A percentile compares a stretch with the other conserved stretches of the same genome.
Evolutionary conservation across 2,113 vertebrate genomes (phyloP).

Genomic region (Dasypus novemcinctus): DNA sequence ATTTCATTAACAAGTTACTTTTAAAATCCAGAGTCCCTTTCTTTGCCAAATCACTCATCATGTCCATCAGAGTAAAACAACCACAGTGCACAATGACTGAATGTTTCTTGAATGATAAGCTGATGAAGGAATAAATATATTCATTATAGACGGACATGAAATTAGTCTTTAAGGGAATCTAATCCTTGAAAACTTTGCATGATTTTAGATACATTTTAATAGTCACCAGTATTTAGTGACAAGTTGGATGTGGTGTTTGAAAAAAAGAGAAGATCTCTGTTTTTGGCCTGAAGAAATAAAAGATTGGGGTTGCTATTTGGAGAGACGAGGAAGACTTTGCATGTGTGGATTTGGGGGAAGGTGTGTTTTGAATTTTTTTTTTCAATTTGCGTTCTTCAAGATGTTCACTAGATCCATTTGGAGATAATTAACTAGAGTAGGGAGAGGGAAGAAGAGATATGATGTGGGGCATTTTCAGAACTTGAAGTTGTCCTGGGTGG

Average conservation of each 20-base stretch:
- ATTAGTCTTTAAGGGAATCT: neutral
- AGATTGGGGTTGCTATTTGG: neutral
- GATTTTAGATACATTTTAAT: neutral
- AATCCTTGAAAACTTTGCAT: neutral
- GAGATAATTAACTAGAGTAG: neutral
- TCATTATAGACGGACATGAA: neutral
- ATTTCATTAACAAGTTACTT: neutral
- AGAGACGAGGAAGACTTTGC: rapidly evolving
- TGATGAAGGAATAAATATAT: neutral
- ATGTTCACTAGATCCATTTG: neutral
- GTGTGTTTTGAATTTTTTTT: neutral
- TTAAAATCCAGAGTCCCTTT: neutral
- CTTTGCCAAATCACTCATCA: neutral
- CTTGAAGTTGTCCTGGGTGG: too few species aligned
- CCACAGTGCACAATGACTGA: neutral
- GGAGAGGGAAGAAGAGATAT: too few species aligned
- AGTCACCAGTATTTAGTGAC: neutral
- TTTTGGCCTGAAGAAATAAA: neutral
- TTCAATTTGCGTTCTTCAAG: neutral
- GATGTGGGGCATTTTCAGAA: too few species aligned
- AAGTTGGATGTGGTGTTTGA: neutral
- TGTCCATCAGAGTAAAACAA: neutral
- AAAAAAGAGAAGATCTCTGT: rapidly evolving
- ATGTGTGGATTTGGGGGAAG: neutral
- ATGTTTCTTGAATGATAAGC: neutral